A percentile compares a stretch with the other conserved stretches of the same genome.
phyloP scores from a whole-genome alignment of 2,797 vertebrate genomes.

The Clangula hyemalis region DNA sequence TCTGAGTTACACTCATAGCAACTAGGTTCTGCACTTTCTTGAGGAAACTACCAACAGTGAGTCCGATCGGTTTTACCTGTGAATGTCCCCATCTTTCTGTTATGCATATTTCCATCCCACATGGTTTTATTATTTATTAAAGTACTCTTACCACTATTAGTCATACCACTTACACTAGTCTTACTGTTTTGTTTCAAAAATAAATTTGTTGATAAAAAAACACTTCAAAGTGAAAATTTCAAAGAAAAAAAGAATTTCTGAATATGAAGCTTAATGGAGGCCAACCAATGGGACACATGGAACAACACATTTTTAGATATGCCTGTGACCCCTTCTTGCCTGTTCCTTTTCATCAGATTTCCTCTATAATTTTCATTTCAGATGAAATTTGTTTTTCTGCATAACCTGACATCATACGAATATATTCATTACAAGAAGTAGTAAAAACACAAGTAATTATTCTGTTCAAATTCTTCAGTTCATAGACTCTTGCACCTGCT shows the following conservation, averaged over 20 bases:
- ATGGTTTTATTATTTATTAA: accelerated
- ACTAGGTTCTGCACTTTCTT: not conserved
- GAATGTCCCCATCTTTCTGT: accelerated
- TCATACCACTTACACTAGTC: accelerated
- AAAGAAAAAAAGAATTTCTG: not conserved
- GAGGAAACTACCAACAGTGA: not conserved
- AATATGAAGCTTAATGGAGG: not conserved
- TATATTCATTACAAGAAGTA: accelerated
- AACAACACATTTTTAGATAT: not conserved
- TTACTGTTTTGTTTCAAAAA: accelerated
- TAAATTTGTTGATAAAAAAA: accelerated
- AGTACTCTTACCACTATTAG: accelerated
- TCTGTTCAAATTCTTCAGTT: not conserved
- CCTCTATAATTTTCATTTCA: not conserved
- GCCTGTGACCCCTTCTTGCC: not conserved
- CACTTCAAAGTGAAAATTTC: not conserved
- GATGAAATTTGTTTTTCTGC: not conserved
- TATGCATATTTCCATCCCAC: accelerated
- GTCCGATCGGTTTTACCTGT: accelerated
- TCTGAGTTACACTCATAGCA: not conserved
- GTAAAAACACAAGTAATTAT: not conserved
- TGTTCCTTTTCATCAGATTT: not conserved
- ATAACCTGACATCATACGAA: not conserved
- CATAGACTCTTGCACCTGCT: not conserved
- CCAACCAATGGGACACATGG: not conserved